Conservation (phyloP, 2,888 invertebrate genomes). For the Siphonodentalium dalli region DNA sequence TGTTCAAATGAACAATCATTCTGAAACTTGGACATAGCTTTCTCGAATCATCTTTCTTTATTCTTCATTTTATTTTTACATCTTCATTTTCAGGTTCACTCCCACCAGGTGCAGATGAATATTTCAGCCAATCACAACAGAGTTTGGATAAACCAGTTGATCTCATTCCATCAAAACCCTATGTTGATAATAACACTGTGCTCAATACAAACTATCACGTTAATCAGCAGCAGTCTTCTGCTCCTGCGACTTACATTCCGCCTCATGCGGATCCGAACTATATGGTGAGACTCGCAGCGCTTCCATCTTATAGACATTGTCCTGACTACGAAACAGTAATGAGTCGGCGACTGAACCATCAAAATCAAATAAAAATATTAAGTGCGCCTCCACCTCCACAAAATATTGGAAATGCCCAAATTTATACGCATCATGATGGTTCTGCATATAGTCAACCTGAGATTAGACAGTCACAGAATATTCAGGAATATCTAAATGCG, state of each 20-base stretch:
- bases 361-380: slow-evolving; percentile 22
- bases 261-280: slow-evolving; percentile 33
- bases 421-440: slow-evolving; percentile 40
- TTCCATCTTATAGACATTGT: slow-evolving; percentile 74
- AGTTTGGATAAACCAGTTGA: slow-evolving; percentile 34
- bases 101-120: slow-evolving; percentile 38
- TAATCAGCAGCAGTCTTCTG: slow-evolving; percentile 15
- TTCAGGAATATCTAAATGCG: slow-evolving; percentile 44
- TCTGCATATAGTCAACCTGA: slow-evolving; percentile 37
- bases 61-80: too few relatives aligned
- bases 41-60: too few relatives aligned
- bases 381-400: slow-evolving; percentile 22
- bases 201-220: slow-evolving; percentile 3
- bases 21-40: too few relatives aligned
- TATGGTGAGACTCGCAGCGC: slow-evolving; percentile 38
- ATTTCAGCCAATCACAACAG: slow-evolving; percentile 45
- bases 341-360: slow-evolving; percentile 70
- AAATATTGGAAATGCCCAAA: slow-evolving; percentile 39
- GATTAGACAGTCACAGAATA: too few relatives aligned
- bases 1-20: too few relatives aligned
- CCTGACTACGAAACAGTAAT: slow-evolving; percentile 96
- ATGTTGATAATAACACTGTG: slow-evolving; percentile 21
- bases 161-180: slow-evolving; percentile 10
- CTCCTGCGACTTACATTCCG: slow-evolving; percentile 13
- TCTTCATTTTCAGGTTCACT: slow-evolving; percentile 36